Percentiles rank a stretch among this genome's conserved stretches.
These are phyloP conservation scores for Cephus rjabovi DNA, from an alignment of 2,888 invertebrate species.

Conservation along the genomic window DNA sequence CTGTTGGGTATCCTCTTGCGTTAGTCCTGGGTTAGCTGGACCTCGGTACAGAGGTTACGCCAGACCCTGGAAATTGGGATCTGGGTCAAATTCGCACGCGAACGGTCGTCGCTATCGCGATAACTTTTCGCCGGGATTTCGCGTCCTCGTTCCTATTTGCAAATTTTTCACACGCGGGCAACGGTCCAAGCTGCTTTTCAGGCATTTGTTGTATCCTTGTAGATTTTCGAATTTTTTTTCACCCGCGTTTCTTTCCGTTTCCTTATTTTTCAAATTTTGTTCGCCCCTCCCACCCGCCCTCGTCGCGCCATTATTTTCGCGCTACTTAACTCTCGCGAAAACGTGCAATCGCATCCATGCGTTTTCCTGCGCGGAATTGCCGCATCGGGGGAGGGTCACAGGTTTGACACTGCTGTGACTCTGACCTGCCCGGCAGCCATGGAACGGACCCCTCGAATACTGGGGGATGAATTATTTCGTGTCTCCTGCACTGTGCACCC, in stretches of 20 bases:
- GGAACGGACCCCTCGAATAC: slow-evolving; percentile 22
- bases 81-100: slow-evolving; percentile 20
- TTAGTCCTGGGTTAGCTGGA: not conserved
- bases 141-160: not conserved
- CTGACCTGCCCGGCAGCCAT: not conserved
- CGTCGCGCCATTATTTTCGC: not conserved
- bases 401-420: not conserved
- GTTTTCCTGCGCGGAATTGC: not conserved
- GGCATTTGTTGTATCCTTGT: not conserved
- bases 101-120: slow-evolving; percentile 1
- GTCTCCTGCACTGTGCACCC: slow-evolving; percentile 56
- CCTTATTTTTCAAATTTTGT: too few species aligned
- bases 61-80: slow-evolving; percentile 22
- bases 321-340: too few species aligned
- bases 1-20: not conserved
- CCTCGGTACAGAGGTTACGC: not conserved
- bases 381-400: not conserved
- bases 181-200: not conserved
- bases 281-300: too few species aligned
- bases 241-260: rapidly evolving
- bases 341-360: not conserved
- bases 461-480: slow-evolving; percentile 62
- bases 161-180: not conserved
- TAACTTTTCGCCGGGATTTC: not conserved
- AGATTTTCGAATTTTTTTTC: not conserved